These are phyloP conservation scores for Tretioscincus oriximinensis DNA, from an alignment of 2,113 vertebrate species.

Conservation along the genomic window DNA sequence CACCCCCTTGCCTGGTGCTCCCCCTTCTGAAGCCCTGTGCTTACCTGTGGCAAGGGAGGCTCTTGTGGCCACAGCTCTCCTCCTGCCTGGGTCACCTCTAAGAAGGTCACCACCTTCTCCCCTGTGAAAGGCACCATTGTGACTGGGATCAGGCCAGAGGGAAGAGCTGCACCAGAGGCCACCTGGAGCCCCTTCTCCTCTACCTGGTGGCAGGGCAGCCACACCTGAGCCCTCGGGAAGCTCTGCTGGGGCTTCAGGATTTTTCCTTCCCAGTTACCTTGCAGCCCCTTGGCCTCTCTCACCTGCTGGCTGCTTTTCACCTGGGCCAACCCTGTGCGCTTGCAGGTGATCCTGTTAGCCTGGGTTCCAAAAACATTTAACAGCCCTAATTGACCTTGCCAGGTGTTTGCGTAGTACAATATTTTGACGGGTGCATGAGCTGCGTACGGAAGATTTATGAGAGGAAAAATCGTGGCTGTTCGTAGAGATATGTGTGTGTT, in stretches of 20 bases:
- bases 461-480: not conserved
- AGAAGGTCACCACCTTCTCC: not conserved
- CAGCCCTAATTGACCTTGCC: not conserved
- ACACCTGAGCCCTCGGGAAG: not conserved
- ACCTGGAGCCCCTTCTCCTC: too few species aligned
- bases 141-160: not conserved
- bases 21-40: not conserved
- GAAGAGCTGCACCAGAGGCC: too few species aligned
- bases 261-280: not conserved
- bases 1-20: too few species aligned
- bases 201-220: not conserved
- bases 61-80: not conserved
- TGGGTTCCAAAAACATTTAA: not conserved
- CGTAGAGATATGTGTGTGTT: too few species aligned
- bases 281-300: too few species aligned
- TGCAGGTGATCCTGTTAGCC: not conserved
- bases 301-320: not conserved
- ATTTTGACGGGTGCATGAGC: not conserved
- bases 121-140: slow-evolving; percentile 1
- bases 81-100: not conserved
- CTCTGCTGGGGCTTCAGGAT: too few species aligned
- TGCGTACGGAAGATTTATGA: not conserved
- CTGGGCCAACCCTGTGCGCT: too few species aligned
- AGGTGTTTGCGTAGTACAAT: not conserved
- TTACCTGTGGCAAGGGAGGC: not conserved